Evolutionary conservation across 2,888 invertebrate species (phyloP), one percentile per base, ranked within the genome.

Genomic region (Drosophila atripex): DNA sequence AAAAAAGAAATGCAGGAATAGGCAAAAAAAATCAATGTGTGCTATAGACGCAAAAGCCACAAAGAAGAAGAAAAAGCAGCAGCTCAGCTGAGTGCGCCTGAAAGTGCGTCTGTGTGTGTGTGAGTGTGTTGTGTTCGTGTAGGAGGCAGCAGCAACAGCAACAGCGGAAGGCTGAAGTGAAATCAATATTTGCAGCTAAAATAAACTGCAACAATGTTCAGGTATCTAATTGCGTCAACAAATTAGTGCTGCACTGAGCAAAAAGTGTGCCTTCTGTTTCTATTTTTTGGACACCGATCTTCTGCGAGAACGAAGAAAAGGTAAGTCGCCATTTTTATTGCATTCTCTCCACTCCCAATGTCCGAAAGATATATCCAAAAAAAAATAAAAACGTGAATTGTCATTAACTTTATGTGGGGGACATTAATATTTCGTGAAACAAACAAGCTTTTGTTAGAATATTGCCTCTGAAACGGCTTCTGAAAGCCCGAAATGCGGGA

Each of bases 321-420:
- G 80, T 82, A 80, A 84, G 80, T 84, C 68, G 45, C 80, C 80
- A 84, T 80, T 75, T 83, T 84, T 38, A 72, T 80, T 84, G 69
- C 58, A 69, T 16, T 73, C 71, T 80, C 68, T 35, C 49, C 50
- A 45, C 64, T 12, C 14, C 56, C 21, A 6, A 21, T 64, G 18
- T 49, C 52, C 30, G 9, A 32, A 47, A n/a, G n/a, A n/a, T n/a
- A n/a, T n/a, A n/a, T n/a, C n/a, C n/a, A n/a, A n/a, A n/a, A n/a
- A n/a, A n/a, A n/a, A n/a, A n/a, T n/a, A n/a, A n/a, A n/a, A 53
- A 12, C 43, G 51, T 54, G 1, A 35, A 35, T 35, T 35, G 7
- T 7, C 5, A 32, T 68, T 60, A 73, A 71, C 18, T 73, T 75
- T 65, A 46, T 39, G 23, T 25, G 46, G 43, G 11, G 52, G 35